These are phyloP conservation scores for Lottia scabra DNA, from an alignment of 2,888 invertebrate genomes.

Conservation along the genomic window DNA sequence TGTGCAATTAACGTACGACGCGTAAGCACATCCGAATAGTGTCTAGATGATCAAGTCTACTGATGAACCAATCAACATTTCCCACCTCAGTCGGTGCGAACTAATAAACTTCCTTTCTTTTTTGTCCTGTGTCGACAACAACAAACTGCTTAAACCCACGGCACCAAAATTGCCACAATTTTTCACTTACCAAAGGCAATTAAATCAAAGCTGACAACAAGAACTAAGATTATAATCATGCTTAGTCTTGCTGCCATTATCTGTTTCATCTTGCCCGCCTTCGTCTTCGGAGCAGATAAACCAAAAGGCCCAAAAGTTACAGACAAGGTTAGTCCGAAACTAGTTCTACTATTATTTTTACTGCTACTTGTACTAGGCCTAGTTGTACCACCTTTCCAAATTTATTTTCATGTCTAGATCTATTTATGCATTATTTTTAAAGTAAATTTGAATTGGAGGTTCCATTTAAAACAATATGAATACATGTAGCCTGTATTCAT, in stretches of 20 bases:
- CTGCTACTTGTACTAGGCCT: too few species aligned
- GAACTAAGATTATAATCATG: neutral
- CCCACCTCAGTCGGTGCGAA: neutral
- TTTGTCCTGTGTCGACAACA: neutral
- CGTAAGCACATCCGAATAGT: too few species aligned
- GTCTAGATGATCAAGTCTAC: neutral
- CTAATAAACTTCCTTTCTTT: neutral
- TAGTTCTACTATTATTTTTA: too few species aligned
- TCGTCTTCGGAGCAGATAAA: conserved; percentile 9
- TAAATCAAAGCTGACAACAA: neutral
- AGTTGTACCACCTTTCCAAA: too few species aligned
- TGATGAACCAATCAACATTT: neutral
- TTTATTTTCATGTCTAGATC: too few species aligned
- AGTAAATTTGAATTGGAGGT: too few species aligned
- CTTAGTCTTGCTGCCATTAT: neutral
- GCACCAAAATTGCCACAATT: too few species aligned
- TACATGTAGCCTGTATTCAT: too few species aligned
- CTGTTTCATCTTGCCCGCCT: conserved; percentile 5
- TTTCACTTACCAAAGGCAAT: neutral
- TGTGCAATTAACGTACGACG: too few species aligned
- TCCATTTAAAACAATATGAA: too few species aligned
- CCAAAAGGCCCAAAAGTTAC: conserved; percentile 19
- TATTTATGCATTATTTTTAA: too few species aligned
- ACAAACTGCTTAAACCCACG: too few species aligned
- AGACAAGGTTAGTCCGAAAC: conserved; percentile 12